phyloP scores from a whole-genome alignment of 2,113 vertebrate species.

The Capra hircus region DNA sequence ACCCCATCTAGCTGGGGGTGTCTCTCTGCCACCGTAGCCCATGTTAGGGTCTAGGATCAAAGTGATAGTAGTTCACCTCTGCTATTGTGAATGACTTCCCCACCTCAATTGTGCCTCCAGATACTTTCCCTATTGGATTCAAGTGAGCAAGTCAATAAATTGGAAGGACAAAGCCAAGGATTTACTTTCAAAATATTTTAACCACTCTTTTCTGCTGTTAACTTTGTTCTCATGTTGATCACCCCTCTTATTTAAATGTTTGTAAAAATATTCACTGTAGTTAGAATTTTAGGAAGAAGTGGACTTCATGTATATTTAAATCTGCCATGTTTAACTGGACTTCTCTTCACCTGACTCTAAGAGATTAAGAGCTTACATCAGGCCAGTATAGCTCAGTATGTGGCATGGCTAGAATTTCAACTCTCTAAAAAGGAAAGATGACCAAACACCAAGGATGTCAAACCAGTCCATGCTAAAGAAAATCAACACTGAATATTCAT shows the following conservation, averaged over 20 bases:
- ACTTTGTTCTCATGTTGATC: neutral
- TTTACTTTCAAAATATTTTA: neutral
- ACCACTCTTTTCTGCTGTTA: neutral
- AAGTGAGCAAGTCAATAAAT: neutral
- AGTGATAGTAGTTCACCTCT: accelerated
- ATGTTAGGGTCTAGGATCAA: neutral
- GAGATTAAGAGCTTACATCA: neutral
- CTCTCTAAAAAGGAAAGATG: neutral
- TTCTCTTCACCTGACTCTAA: neutral
- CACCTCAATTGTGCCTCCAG: neutral
- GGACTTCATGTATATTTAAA: neutral
- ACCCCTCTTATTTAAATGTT: neutral
- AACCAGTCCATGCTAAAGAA: neutral
- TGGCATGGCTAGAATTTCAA: neutral
- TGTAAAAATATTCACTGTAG: neutral
- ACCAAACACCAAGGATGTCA: neutral
- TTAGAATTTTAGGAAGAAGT: neutral
- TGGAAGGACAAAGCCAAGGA: neutral
- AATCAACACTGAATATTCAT: neutral
- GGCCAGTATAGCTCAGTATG: neutral
- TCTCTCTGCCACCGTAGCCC: neutral
- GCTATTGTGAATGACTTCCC: too few relatives aligned
- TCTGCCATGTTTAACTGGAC: neutral
- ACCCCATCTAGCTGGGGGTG: accelerated
- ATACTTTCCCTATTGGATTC: neutral